Percentiles rank a stretch among this genome's conserved stretches.
phyloP scores from a whole-genome alignment of 2,888 invertebrate species.

The Nysson spinosus region DNA sequence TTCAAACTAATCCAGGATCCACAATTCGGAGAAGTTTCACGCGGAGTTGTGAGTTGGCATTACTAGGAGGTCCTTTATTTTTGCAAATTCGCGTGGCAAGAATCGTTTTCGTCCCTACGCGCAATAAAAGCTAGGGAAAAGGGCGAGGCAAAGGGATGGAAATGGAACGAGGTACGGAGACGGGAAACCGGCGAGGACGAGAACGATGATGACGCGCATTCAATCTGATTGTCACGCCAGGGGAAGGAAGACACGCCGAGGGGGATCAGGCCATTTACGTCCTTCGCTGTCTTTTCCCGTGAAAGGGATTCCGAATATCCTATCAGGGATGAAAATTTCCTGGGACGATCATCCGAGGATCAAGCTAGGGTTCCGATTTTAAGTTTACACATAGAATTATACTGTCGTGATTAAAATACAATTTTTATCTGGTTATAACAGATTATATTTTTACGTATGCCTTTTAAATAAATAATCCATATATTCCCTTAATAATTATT shows the following conservation, averaged over 20 bases:
- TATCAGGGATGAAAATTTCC: conserved; percentile 26
- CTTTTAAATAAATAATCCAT: too few relatives aligned
- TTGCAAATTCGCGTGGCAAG: conserved; percentile 59
- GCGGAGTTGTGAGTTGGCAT: neutral
- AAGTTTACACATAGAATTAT: too few relatives aligned
- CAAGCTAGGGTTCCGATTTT: too few relatives aligned
- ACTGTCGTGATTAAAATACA: too few relatives aligned
- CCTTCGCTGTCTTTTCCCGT: conserved; percentile 50
- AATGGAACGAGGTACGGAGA: conserved; percentile 32
- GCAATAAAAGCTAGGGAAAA: conserved; percentile 28
- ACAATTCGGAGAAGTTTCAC: too few relatives aligned
- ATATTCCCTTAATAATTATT: too few relatives aligned
- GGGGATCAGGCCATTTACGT: conserved; percentile 49
- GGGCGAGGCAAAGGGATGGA: conserved; percentile 16
- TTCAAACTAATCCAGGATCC: too few relatives aligned
- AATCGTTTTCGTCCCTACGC: conserved; percentile 58
- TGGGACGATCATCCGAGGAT: conserved; percentile 26
- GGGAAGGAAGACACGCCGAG: conserved; percentile 15
- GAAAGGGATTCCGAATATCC: conserved; percentile 33
- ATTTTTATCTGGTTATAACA: neutral
- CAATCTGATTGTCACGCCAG: conserved; percentile 57
- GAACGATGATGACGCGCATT: conserved; percentile 64
- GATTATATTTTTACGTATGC: neutral
- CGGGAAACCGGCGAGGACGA: conserved; percentile 35
- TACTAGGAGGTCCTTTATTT: conserved; percentile 20